phyloP scores from a whole-genome alignment of 1,140 invertebrate genomes.

The Amphibalanus amphitrite region DNA sequence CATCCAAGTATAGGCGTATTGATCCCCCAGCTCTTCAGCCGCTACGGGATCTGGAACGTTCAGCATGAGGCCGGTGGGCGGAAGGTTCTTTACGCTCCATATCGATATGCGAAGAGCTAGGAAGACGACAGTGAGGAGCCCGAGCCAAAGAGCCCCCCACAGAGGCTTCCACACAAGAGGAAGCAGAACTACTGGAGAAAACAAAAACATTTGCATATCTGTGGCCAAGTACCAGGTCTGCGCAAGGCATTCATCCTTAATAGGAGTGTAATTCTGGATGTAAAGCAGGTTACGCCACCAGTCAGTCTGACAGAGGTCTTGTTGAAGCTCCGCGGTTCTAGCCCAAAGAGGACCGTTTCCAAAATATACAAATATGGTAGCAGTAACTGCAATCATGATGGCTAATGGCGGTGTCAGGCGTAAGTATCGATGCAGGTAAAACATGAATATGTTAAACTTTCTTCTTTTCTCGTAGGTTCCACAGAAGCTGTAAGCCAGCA shows the following conservation, averaged over 20 bases:
- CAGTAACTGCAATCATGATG: not conserved
- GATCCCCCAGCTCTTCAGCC: not conserved
- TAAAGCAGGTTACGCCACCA: not conserved
- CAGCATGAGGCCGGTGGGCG: not conserved
- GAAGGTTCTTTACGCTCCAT: not conserved
- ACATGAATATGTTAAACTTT: not conserved
- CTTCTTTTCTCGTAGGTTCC: not conserved
- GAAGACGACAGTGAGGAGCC: not conserved
- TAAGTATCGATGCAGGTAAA: not conserved
- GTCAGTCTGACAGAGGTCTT: not conserved
- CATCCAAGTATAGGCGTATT: slow-evolving; percentile 7
- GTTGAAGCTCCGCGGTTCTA: not conserved
- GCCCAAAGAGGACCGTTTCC: not conserved
- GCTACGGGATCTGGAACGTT: not conserved
- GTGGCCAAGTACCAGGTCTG: not conserved
- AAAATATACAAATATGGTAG: not conserved
- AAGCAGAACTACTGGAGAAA: not conserved
- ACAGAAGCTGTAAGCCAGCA: not conserved
- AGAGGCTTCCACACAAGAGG: not conserved
- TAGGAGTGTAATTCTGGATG: not conserved
- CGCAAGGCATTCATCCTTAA: not conserved
- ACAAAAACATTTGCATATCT: not conserved
- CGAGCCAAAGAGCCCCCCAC: not conserved
- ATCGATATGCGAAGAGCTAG: not conserved
- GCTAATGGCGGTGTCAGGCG: not conserved